Evolutionary conservation across 2,797 vertebrate species (phyloP).

Genomic region (Adrianichthys oophorus): DNA sequence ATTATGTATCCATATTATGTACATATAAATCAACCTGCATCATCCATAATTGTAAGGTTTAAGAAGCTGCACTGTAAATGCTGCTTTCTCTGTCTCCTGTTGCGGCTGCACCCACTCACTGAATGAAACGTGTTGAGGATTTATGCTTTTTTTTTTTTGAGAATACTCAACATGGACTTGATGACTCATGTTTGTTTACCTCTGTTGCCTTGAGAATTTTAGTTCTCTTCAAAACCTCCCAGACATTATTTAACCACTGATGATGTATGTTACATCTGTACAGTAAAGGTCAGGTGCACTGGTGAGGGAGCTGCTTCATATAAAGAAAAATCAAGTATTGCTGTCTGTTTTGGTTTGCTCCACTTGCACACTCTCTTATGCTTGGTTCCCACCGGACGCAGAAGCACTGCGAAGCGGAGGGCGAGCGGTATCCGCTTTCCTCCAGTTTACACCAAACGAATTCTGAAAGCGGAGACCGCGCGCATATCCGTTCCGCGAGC

Average conservation of each 20-base stretch:
- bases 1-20: too few relatives aligned
- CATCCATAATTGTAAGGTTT: too few relatives aligned
- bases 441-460: too few relatives aligned
- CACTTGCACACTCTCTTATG: slow-evolving; percentile 2
- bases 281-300: slow-evolving; percentile 37
- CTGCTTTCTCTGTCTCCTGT: slow-evolving; percentile 28
- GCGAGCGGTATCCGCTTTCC: too few relatives aligned
- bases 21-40: slow-evolving; percentile 12
- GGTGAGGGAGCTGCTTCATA: slow-evolving; percentile 11
- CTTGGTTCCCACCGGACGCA: too few relatives aligned
- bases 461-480: too few relatives aligned
- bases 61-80: slow-evolving; percentile 25
- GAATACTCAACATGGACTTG: slow-evolving; percentile 45
- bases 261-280: slow-evolving; percentile 45
- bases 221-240: slow-evolving; percentile 46
- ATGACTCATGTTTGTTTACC: slow-evolving; percentile 71
- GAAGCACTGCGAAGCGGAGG: too few relatives aligned
- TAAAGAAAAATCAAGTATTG: slow-evolving; percentile 11
- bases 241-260: slow-evolving; percentile 55
- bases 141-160: slow-evolving; percentile 37
- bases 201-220: slow-evolving; percentile 51
- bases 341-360: slow-evolving; percentile 34
- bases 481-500: too few relatives aligned
- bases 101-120: slow-evolving; percentile 54
- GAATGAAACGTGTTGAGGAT: slow-evolving; percentile 57